These are phyloP conservation scores for Cynopterus brachyotis DNA, from an alignment of 2,113 vertebrate genomes.

Conservation along the genomic window DNA sequence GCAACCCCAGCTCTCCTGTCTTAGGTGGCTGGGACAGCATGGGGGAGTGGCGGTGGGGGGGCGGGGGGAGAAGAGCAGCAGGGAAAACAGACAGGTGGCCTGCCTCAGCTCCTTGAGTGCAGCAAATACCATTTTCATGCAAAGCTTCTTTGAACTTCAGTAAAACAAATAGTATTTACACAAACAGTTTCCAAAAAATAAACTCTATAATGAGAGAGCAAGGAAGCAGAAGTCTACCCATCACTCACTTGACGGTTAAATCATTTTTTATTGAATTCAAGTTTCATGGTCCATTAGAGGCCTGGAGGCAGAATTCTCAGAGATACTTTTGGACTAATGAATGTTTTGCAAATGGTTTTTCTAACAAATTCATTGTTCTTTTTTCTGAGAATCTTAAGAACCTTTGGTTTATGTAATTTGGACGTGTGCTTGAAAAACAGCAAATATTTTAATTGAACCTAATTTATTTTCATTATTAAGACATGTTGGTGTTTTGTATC, in stretches of 20 bases:
- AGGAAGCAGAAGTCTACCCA: constrained; percentile 75
- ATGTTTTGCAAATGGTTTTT: constrained; percentile 83
- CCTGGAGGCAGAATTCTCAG: constrained; percentile 80
- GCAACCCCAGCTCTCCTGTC: constrained; percentile 71
- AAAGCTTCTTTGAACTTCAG: constrained; percentile 68
- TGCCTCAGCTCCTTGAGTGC: constrained; percentile 47
- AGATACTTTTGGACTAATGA: constrained; percentile 83
- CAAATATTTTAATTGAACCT: constrained; percentile 70
- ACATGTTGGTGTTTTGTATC: background rate
- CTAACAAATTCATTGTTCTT: constrained; percentile 69
- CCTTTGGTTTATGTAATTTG: constrained; percentile 59
- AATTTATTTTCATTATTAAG: constrained; percentile 68
- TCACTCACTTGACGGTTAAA: constrained; percentile 81
- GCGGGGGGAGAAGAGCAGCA: background rate
- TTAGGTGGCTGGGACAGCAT: constrained; percentile 53
- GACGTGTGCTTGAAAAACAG: background rate
- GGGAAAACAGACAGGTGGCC: constrained; percentile 11
- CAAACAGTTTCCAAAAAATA: constrained; percentile 66
- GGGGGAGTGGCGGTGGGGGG: too few relatives aligned
- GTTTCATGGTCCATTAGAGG: constrained; percentile 87
- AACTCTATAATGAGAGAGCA: constrained; percentile 65
- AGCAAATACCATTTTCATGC: constrained; percentile 56
- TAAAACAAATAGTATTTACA: constrained; percentile 81
- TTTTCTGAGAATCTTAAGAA: constrained; percentile 64
- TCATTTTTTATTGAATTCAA: constrained; percentile 88